A percentile compares a stretch with the other conserved stretches of the same genome.
Conservation (phyloP, 92 coral and sea anemone species). For the Phenganax marumi region DNA sequence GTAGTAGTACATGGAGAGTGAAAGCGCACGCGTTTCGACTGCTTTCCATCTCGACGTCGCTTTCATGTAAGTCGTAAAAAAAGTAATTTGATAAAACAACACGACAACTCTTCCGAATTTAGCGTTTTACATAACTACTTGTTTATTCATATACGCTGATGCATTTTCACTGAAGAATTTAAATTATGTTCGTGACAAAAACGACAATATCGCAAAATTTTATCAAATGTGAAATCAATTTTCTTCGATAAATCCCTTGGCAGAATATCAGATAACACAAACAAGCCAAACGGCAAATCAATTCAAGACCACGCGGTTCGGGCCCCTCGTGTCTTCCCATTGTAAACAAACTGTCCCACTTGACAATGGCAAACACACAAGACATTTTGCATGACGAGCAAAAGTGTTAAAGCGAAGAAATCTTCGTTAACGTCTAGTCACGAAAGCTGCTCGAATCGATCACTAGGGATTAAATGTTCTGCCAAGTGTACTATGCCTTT, state of each 20-base stretch:
- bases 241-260: not conserved
- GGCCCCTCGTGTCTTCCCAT: not conserved
- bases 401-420: slow-evolving; percentile 35
- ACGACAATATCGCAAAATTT: not conserved
- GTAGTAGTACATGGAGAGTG: no score
- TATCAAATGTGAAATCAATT: slow-evolving; percentile 4
- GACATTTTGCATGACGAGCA: not conserved
- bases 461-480: not conserved
- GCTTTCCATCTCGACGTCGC: no score
- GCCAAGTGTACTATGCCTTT: not conserved
- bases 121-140: no score
- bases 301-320: slow-evolving; percentile 17
- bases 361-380: slow-evolving; percentile 9
- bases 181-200: not conserved
- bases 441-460: slow-evolving; percentile 28
- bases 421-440: slow-evolving; percentile 18
- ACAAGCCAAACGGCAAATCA: not conserved
- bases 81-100: no score
- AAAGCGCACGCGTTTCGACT: no score
- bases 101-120: no score
- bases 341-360: slow-evolving; percentile 23
- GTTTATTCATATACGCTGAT: no score
- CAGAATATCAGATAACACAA: slow-evolving; percentile 34
- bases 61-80: no score
- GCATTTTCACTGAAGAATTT: not conserved